These are phyloP conservation scores for Mus spretus DNA, from an alignment of 2,797 vertebrate species.

Conservation along the genomic window DNA sequence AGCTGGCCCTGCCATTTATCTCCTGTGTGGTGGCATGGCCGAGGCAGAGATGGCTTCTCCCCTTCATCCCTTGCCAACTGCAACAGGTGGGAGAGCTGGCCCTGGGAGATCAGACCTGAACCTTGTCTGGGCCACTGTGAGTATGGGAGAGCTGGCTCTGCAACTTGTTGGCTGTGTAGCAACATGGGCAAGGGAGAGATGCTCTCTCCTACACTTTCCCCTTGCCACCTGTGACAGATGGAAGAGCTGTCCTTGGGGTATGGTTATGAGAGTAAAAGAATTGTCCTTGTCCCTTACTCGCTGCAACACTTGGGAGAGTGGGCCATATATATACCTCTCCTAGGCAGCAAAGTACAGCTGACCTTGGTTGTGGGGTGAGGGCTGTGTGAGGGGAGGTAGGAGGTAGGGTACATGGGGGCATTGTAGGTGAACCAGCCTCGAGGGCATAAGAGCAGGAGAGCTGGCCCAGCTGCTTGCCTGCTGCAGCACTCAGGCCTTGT, in stretches of 20 bases:
- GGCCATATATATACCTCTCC: neutral
- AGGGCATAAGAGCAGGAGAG: neutral
- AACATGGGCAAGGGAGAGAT: neutral
- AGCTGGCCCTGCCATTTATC: neutral
- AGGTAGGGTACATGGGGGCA: too few species aligned
- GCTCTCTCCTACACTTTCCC: neutral
- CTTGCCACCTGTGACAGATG: neutral
- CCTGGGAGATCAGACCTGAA: neutral
- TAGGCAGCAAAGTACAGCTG: too few species aligned
- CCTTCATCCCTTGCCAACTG: neutral
- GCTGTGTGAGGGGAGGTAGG: too few species aligned
- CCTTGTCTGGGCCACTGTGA: neutral
- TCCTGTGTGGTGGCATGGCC: neutral
- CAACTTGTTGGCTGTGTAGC: neutral
- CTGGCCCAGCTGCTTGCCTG: too few species aligned
- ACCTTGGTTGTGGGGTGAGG: too few species aligned
- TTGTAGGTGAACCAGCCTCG: too few species aligned
- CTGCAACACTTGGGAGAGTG: neutral
- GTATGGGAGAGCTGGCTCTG: too few species aligned
- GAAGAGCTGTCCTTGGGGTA: too few species aligned
- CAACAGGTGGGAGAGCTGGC: neutral
- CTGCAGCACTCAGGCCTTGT: neutral
- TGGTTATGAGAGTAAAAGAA: neutral
- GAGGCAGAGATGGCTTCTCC: neutral
- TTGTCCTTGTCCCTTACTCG: neutral